Conservation (phyloP, 2,888 invertebrate genomes). For the Leucozona laternaria region DNA sequence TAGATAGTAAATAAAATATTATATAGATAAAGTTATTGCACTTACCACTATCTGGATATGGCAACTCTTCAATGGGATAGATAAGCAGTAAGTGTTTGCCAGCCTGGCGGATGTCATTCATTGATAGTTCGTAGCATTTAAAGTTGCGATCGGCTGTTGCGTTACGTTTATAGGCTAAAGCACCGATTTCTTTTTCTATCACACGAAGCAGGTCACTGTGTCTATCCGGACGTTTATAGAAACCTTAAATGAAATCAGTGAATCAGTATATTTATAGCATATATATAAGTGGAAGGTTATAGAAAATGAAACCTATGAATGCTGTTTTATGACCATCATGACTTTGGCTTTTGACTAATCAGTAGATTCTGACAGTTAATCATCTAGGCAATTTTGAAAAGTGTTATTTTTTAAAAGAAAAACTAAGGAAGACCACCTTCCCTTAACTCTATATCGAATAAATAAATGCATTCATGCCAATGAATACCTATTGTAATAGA, state of each 20-base stretch:
- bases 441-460: no score
- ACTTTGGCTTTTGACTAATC: no score
- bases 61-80: constrained; percentile 83
- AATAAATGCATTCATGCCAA: no score
- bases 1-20: background rate
- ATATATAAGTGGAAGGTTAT: background rate
- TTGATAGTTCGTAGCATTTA: constrained; percentile 84
- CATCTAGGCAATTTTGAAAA: no score
- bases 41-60: constrained; percentile 82
- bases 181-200: constrained; percentile 85
- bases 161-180: constrained; percentile 83
- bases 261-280: background rate
- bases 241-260: constrained; percentile 77
- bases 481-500: no score
- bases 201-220: constrained; percentile 85
- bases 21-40: constrained; percentile 68
- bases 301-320: background rate
- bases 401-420: no score
- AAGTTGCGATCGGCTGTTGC: constrained; percentile 71
- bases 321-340: background rate
- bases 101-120: constrained; percentile 86
- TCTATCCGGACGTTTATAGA: constrained; percentile 81
- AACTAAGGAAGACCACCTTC: no score
- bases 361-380: no score
- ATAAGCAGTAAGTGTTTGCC: constrained; percentile 86